Conservation (phyloP, 2,888 invertebrate genomes). For the Melinopterus prodromus region DNA sequence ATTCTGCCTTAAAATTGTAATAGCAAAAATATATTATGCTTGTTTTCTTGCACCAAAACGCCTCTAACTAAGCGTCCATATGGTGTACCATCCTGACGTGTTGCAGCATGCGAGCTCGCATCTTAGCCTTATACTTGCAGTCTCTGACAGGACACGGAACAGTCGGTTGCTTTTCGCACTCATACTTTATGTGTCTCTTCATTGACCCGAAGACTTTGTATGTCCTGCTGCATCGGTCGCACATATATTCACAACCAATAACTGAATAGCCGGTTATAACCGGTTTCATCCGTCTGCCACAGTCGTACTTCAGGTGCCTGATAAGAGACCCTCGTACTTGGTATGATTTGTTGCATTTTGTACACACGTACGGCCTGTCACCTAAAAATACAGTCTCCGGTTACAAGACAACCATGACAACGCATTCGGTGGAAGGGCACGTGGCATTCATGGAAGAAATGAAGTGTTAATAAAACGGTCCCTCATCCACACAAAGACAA, state of each 20-base stretch:
- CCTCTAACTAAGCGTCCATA: conserved; percentile 6
- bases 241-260: conserved; percentile 50
- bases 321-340: conserved; percentile 78
- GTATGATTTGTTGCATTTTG: conserved; percentile 53
- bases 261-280: conserved; percentile 34
- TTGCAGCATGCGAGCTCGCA: conserved; percentile 39
- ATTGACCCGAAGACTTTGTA: conserved; percentile 80
- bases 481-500: too few relatives aligned
- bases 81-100: conserved; percentile 40
- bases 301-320: conserved; percentile 73
- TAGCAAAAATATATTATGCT: not conserved
- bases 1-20: conserved; percentile 26
- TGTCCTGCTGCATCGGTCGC: conserved; percentile 79
- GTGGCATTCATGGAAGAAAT: too few relatives aligned
- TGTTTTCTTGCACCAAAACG: too few relatives aligned
- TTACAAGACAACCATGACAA: not conserved
- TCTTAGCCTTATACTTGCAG: conserved; percentile 39
- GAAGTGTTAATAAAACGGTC: too few relatives aligned
- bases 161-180: conserved; percentile 44
- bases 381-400: not conserved
- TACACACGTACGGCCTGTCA: conserved; percentile 41
- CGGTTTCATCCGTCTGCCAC: conserved; percentile 57
- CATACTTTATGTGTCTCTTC: conserved; percentile 43
- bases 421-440: too few relatives aligned
- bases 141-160: conserved; percentile 43